A percentile compares a stretch with the other conserved stretches of the same genome.
phyloP scores from a whole-genome alignment of 1,140 invertebrate species.

The Drosophila auraria region DNA sequence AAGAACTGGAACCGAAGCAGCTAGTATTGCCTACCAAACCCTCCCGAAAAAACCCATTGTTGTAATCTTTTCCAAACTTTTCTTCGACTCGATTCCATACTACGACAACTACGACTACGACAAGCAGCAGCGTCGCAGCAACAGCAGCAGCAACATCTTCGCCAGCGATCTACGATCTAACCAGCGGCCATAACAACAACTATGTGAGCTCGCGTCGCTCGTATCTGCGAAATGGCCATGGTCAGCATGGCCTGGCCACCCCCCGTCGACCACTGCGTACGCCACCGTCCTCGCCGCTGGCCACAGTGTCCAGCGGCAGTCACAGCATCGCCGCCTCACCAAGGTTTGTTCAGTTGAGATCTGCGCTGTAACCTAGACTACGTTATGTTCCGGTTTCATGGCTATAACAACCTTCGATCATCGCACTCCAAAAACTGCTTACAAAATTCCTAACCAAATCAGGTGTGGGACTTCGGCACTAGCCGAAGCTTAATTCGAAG shows the following conservation, averaged over 20 bases:
- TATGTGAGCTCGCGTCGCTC: constrained; percentile 60
- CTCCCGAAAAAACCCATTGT: constrained; percentile 43
- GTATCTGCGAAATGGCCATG: constrained; percentile 61
- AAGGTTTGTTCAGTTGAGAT: constrained; percentile 78
- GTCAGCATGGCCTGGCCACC: constrained; percentile 63
- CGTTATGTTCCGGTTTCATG: constrained; percentile 21
- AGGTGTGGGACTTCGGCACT: constrained; percentile 1
- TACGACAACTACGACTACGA: constrained; percentile 41
- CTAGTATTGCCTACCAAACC: constrained; percentile 1
- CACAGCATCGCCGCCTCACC: constrained; percentile 67
- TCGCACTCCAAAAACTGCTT: constrained; percentile 17
- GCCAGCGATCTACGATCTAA: constrained; percentile 52
- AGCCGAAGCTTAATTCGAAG: constrained; percentile 4
- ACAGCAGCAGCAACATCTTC: constrained; percentile 46
- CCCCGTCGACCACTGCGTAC: constrained; percentile 80
- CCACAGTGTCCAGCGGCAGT: constrained; percentile 74
- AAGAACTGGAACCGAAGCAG: constrained; percentile 20
- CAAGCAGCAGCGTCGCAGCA: constrained; percentile 44
- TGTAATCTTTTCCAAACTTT: constrained; percentile 78
- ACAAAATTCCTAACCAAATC: constrained; percentile 11
- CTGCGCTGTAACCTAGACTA: constrained; percentile 18
- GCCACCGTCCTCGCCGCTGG: constrained; percentile 78
- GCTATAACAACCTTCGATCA: constrained; percentile 12
- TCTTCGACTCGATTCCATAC: constrained; percentile 78
- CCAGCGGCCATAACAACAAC: constrained; percentile 68